Evolutionary conservation across 53 echinoderm and acorn worm species (phyloP).

Genomic region (Paracentrotus lividus): DNA sequence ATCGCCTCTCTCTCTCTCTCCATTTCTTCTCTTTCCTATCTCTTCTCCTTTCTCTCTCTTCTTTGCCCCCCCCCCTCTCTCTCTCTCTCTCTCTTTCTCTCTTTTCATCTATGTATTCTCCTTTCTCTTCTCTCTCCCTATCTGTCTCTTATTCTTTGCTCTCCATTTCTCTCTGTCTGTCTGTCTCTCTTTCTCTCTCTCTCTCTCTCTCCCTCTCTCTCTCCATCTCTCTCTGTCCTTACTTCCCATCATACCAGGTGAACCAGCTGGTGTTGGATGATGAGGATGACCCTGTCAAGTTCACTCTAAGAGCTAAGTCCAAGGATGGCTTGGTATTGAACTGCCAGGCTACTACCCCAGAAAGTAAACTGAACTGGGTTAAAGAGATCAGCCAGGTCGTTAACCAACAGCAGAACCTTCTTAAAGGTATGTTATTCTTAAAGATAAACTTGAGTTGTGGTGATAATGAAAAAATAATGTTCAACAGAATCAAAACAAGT

Average conservation of each 20-base stretch:
- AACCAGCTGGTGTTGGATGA: slow-evolving; percentile 93
- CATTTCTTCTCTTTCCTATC: not conserved
- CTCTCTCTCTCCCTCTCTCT: not conserved
- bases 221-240: not conserved
- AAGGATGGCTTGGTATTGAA: slow-evolving; percentile 85
- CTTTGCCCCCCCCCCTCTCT: not conserved
- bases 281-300: slow-evolving; percentile 92
- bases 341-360: slow-evolving; percentile 85
- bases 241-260: slow-evolving; percentile 71
- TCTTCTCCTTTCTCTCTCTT: not conserved
- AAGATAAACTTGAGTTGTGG: too few relatives aligned
- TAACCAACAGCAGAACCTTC: slow-evolving; percentile 91
- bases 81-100: not conserved
- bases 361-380: slow-evolving; percentile 88
- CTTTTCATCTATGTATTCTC: too few relatives aligned
- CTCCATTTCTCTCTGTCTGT: not conserved
- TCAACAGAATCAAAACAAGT: too few relatives aligned
- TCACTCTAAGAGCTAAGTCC: slow-evolving; percentile 82
- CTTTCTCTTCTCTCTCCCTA: slow-evolving; percentile 1
- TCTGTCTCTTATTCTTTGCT: not conserved
- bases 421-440: slow-evolving; percentile 83
- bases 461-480: too few relatives aligned
- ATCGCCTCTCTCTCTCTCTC: not conserved
- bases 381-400: slow-evolving; percentile 83
- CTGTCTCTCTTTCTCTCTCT: not conserved